These are phyloP conservation scores for Scaptomyza parva DNA, from an alignment of 2,888 invertebrate genomes.

Conservation along the genomic window DNA sequence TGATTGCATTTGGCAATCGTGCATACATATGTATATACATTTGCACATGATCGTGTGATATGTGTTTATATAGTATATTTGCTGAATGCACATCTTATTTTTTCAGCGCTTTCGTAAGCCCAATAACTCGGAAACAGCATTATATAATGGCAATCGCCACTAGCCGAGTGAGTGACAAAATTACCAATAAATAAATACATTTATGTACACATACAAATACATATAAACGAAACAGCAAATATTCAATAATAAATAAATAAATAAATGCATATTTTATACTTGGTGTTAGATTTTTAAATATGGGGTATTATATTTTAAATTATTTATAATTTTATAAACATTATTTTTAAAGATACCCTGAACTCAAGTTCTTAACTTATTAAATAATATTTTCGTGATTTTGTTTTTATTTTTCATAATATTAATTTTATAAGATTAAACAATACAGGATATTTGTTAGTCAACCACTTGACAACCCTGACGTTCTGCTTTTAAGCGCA, in stretches of 20 bases:
- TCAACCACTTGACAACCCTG: not conserved
- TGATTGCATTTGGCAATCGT: conserved; percentile 9
- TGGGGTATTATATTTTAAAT: not conserved
- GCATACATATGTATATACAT: not conserved
- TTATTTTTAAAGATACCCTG: too few species aligned
- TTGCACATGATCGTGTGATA: conserved; percentile 1
- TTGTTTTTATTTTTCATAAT: not conserved
- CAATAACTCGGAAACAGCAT: conserved; percentile 4
- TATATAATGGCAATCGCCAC: conserved; percentile 13
- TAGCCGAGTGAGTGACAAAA: conserved; percentile 10
- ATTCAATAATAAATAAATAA: conserved; percentile 23
- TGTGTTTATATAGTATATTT: not conserved
- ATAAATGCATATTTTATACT: conserved; percentile 27
- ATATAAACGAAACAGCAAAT: not conserved
- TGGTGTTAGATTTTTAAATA: not conserved
- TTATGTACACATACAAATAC: not conserved
- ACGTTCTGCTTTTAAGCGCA: conserved; percentile 10
- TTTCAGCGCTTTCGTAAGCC: conserved; percentile 1
- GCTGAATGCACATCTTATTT: conserved; percentile 12
- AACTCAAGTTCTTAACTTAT: too few species aligned
- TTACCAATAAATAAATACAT: conserved; percentile 3
- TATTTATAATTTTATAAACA: not conserved
- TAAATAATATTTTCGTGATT: too few species aligned
- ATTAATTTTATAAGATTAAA: not conserved
- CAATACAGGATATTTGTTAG: not conserved